Evolutionary conservation across 2,888 invertebrate species (phyloP), one percentile per base, ranked within the genome.

Genomic region (Lasioglossum marginatum): DNA sequence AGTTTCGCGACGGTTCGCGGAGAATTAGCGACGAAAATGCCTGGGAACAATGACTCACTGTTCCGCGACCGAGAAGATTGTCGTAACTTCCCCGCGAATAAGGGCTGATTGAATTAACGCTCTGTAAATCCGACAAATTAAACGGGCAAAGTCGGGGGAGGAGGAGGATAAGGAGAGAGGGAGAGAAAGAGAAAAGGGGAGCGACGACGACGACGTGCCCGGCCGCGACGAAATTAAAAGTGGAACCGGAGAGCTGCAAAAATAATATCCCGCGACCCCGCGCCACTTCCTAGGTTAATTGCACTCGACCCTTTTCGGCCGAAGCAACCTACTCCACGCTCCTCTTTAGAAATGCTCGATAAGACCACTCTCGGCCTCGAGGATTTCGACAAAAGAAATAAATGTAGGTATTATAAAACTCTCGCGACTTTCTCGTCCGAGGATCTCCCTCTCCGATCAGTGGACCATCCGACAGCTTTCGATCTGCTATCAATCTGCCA

Each of bases 251-350:
- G 71, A 81, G 83, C 43, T 57, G 60, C 60, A 87, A 83, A 85
- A 84, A 89, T 87, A 82, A 85, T 82, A 77, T 73, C 81, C 57
- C 66, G 60, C 77, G 72, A 66, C 27, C 68, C 52, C 77, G 60
- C 60, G 52, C 82, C 76, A 68, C 74, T 87, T 79, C 87, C 79
- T 82, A 75, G 79, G 88, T 88, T 90, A 90, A 90, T 91, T 91
- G 91, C 89, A 85, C 90, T 87, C 87, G 91, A 91, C 89, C 87
- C 81, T 91, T 91, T 89, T 86, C 70, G 73, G 72, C 31, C 43
- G 19, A 45, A 52, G 57, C 63, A 52, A 66, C 71, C 83, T 68
- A 71, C 80, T 83, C 43, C 73, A 60, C 31, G 37, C 27, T 78
- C 52, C 78, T 68, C 76, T 81, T 84, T 78, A 75, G 77, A 79